A percentile compares a stretch with the other conserved stretches of the same genome.
Conservation (phyloP, 2,888 invertebrate genomes). For the Bedellia somnulentella region DNA sequence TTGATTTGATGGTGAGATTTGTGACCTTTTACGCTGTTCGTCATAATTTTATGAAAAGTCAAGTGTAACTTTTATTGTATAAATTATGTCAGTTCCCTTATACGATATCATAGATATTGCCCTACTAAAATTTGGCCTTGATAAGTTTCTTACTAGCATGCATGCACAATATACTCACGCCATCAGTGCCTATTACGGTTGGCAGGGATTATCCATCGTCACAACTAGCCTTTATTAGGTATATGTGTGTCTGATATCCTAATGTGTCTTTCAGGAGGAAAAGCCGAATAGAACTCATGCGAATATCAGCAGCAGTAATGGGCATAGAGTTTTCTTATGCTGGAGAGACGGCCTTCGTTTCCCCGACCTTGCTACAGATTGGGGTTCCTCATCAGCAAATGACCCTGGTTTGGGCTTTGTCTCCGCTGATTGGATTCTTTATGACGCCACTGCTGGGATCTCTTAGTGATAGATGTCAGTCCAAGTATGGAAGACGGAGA, state of each 20-base stretch:
- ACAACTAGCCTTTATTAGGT: no score
- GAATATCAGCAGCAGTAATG: conserved; percentile 93
- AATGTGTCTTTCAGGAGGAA: conserved; percentile 63
- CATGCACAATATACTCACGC: no score
- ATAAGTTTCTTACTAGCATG: no score
- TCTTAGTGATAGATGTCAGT: conserved; percentile 85
- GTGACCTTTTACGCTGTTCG: no score
- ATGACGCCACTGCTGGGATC: conserved; percentile 91
- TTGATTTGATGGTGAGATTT: no score
- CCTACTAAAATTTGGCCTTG: no score
- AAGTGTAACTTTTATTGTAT: no score
- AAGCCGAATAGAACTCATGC: conserved; percentile 76
- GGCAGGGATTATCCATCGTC: no score
- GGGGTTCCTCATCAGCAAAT: conserved; percentile 91
- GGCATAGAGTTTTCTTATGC: conserved; percentile 98
- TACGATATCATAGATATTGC: no score
- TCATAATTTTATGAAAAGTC: no score
- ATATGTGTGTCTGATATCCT: background rate
- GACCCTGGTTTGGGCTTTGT: conserved; percentile 95
- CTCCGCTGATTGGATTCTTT: conserved; percentile 92
- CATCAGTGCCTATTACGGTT: no score
- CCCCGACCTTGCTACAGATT: conserved; percentile 89
- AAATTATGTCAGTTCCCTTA: no score
- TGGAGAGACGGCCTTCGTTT: conserved; percentile 96
- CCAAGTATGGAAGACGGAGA: conserved; percentile 79